phyloP scores from a whole-genome alignment of 1,140 invertebrate species.

The Saxidomus purpurata region DNA sequence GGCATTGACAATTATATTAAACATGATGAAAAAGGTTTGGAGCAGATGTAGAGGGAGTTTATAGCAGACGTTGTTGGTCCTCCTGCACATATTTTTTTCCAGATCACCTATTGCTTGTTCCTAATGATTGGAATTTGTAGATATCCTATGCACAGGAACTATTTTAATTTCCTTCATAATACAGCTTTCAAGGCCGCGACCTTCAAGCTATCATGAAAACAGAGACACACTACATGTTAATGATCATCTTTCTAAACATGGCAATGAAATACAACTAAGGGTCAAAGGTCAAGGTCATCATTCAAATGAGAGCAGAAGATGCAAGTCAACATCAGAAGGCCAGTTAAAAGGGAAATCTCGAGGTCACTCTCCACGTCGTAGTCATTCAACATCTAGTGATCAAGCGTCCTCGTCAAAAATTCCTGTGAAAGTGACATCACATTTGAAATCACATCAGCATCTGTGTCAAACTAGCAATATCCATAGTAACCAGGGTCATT shows the following conservation, averaged over 20 bases:
- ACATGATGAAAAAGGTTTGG: too few species aligned
- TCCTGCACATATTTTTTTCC: too few species aligned
- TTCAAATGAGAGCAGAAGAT: neutral
- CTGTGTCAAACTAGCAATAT: constrained; percentile 9
- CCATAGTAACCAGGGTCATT: constrained; percentile 34
- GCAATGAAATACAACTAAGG: constrained; percentile 11
- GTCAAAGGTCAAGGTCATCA: constrained; percentile 53
- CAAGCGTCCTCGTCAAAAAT: constrained; percentile 50
- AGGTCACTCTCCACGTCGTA: neutral
- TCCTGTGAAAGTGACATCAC: constrained; percentile 64
- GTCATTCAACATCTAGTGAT: constrained; percentile 22
- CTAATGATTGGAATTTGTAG: too few species aligned
- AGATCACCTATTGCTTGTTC: too few species aligned
- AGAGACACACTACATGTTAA: neutral
- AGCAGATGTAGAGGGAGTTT: too few species aligned
- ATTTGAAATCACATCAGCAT: constrained; percentile 63
- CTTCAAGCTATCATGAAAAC: constrained; percentile 50
- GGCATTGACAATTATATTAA: too few species aligned
- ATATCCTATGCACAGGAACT: too few species aligned
- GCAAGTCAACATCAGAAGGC: neutral
- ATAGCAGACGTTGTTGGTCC: too few species aligned
- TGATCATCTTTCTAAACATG: neutral
- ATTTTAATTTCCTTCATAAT: neutral
- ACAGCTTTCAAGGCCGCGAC: constrained; percentile 35
- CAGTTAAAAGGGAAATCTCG: neutral